Conservation (phyloP, 2,888 invertebrate genomes). For the Aethes cnicana region DNA sequence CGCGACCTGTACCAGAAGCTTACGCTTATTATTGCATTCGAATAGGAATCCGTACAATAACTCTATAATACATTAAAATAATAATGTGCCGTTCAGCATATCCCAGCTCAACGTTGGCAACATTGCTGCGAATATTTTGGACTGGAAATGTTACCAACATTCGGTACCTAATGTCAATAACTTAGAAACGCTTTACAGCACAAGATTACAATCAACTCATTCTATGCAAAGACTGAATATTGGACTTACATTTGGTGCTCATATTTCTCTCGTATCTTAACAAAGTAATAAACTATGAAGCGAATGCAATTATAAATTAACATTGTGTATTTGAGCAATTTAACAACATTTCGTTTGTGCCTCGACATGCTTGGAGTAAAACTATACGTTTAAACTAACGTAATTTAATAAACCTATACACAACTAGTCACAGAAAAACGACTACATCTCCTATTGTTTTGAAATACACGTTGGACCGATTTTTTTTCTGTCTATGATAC, state of each 20-base stretch:
- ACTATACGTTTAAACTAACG: conserved; percentile 5
- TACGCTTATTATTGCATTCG: conserved; percentile 28
- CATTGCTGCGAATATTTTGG: too few relatives aligned
- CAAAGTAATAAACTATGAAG: conserved; percentile 33
- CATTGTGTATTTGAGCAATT: conserved; percentile 59
- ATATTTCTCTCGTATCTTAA: conserved; percentile 33
- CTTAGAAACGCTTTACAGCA: too few relatives aligned
- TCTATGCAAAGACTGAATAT: conserved; percentile 13
- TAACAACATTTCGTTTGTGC: conserved; percentile 48
- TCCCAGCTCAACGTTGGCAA: too few relatives aligned
- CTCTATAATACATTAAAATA: too few relatives aligned
- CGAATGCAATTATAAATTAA: conserved; percentile 23
- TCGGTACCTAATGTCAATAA: too few relatives aligned
- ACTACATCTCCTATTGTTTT: conserved; percentile 23
- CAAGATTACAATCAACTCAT: conserved; percentile 32
- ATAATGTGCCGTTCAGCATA: too few relatives aligned
- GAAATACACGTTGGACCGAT: conserved; percentile 28
- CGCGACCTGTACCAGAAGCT: conserved; percentile 23
- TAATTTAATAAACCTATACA: conserved; percentile 10
- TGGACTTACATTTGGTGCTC: conserved; percentile 26
- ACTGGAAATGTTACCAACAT: too few relatives aligned
- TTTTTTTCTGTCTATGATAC: conserved; percentile 4
- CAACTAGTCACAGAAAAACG: conserved; percentile 24
- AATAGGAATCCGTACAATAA: conserved; percentile 31
- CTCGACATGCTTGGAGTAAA: conserved; percentile 46